Evolutionary conservation across 2,797 vertebrate species (phyloP).

Genomic region (Bucorvus abyssinicus): DNA sequence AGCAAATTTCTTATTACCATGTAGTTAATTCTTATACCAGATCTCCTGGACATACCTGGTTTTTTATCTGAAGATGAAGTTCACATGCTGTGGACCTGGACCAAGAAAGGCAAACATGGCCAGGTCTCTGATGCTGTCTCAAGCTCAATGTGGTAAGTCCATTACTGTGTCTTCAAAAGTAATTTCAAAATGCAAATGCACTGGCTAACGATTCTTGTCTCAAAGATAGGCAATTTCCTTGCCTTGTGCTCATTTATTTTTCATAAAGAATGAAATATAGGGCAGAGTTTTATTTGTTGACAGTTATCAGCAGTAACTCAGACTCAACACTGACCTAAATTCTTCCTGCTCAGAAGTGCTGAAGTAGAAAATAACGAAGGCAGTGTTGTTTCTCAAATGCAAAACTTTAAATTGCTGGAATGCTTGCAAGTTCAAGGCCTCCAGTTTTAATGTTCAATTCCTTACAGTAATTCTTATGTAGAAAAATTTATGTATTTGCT

Average conservation of each 20-base stretch:
- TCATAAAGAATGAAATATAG: constrained; percentile 68
- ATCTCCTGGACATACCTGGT: not conserved
- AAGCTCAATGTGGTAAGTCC: constrained; percentile 30
- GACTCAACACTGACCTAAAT: constrained; percentile 69
- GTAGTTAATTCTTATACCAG: not conserved
- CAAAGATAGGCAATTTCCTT: constrained; percentile 66
- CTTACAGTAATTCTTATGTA: not conserved
- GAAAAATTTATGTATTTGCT: not conserved
- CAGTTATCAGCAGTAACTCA: constrained; percentile 63
- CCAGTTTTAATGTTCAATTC: not conserved
- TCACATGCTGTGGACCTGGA: not conserved
- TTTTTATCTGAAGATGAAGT: not conserved
- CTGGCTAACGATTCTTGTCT: constrained; percentile 59
- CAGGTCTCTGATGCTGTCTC: not conserved
- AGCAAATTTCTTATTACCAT: not conserved
- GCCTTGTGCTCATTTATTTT: constrained; percentile 67
- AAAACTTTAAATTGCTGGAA: constrained; percentile 53
- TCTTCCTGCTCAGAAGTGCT: constrained; percentile 36
- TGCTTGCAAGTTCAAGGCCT: constrained; percentile 24
- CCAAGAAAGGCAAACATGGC: not conserved
- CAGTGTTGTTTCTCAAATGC: constrained; percentile 56
- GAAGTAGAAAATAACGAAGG: constrained; percentile 70
- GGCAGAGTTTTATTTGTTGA: constrained; percentile 70
- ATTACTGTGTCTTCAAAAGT: constrained; percentile 68
- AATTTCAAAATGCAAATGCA: constrained; percentile 75